These are phyloP conservation scores for Dasysyrphus tricinctus DNA, from an alignment of 2,888 invertebrate genomes.

Conservation along the genomic window DNA sequence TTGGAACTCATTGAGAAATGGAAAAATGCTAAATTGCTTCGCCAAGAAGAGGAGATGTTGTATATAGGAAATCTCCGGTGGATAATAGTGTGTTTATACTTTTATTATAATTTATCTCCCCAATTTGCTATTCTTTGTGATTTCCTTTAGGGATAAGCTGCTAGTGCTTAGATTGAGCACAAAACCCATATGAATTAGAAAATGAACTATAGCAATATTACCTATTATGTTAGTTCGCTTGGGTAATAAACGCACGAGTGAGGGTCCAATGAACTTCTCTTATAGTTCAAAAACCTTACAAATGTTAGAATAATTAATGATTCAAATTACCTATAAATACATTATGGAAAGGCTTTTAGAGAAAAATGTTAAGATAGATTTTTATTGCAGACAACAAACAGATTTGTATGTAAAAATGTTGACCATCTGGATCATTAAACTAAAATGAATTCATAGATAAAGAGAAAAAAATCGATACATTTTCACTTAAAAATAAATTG, in stretches of 20 bases:
- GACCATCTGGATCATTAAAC: too few species aligned
- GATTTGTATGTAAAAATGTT: too few species aligned
- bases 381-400: too few species aligned
- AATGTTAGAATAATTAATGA: too few species aligned
- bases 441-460: too few species aligned
- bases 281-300: too few species aligned
- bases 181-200: not conserved
- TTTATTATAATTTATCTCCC: not conserved
- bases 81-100: not conserved
- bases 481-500: too few species aligned
- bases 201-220: not conserved
- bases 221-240: not conserved
- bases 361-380: too few species aligned
- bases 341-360: too few species aligned
- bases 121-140: conserved; percentile 6
- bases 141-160: conserved; percentile 1
- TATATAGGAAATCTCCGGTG: not conserved
- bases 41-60: conserved; percentile 5
- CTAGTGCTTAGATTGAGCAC: not conserved
- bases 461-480: too few species aligned
- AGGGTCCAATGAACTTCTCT: not conserved
- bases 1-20: conserved; percentile 44
- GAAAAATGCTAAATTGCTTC: conserved; percentile 6
- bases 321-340: too few species aligned
- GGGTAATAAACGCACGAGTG: not conserved